Evolutionary conservation across 2,888 invertebrate species (phyloP).

Genomic region (Microctonus aethiopoides): DNA sequence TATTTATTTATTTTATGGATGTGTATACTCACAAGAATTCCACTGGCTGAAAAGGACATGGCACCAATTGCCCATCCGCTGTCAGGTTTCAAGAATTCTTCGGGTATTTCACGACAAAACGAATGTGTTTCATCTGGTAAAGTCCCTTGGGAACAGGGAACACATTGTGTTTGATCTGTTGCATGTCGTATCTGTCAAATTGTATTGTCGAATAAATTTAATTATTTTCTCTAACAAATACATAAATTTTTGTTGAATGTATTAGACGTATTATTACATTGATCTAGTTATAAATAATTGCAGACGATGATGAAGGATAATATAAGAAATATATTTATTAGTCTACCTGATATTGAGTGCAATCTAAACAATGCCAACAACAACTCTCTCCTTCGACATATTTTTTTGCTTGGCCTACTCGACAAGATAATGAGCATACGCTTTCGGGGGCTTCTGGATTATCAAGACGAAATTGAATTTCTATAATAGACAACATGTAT

Average conservation of each 20-base stretch:
- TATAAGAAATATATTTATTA: slow-evolving; percentile 32
- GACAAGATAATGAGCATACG: slow-evolving; percentile 91
- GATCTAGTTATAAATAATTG: not conserved
- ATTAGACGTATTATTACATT: too few species aligned
- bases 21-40: slow-evolving; percentile 78
- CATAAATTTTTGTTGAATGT: not conserved
- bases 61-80: slow-evolving; percentile 94
- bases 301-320: not conserved
- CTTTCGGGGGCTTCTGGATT: slow-evolving; percentile 86
- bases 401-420: slow-evolving; percentile 89
- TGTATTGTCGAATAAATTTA: not conserved
- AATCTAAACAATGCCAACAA: slow-evolving; percentile 94
- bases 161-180: slow-evolving; percentile 84
- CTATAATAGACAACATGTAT: slow-evolving; percentile 64
- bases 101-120: slow-evolving; percentile 81
- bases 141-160: slow-evolving; percentile 84
- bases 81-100: slow-evolving; percentile 83
- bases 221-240: not conserved
- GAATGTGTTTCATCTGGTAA: slow-evolving; percentile 83
- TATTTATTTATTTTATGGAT: too few species aligned
- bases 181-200: slow-evolving; percentile 79
- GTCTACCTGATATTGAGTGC: slow-evolving; percentile 84
- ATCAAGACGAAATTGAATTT: slow-evolving; percentile 85
- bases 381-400: slow-evolving; percentile 93
- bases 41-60: slow-evolving; percentile 88